Percentiles rank a stretch among this genome's conserved stretches.
These are phyloP conservation scores for Unio delphinus DNA, from an alignment of 2,888 invertebrate species.

Conservation along the genomic window DNA sequence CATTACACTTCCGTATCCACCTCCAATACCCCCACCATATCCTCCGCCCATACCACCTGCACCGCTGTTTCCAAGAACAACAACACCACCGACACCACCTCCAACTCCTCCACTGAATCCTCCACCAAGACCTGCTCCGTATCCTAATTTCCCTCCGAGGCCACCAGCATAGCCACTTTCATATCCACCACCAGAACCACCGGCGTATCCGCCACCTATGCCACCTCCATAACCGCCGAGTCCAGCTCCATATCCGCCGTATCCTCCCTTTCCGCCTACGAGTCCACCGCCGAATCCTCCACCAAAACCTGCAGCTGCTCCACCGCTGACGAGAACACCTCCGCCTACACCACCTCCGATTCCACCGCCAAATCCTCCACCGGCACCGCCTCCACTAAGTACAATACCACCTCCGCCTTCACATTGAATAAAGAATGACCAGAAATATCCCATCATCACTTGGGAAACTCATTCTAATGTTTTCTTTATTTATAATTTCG, in stretches of 20 bases:
- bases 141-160: neutral
- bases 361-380: constrained; percentile 4
- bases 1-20: constrained; percentile 1
- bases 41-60: neutral
- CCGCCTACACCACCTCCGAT: neutral
- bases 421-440: neutral
- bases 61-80: no score
- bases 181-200: neutral
- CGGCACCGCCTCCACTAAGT: constrained; percentile 1
- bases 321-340: neutral
- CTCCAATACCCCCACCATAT: constrained; percentile 2
- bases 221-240: neutral
- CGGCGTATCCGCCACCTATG: neutral
- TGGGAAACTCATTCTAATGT: no score
- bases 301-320: neutral
- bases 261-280: neutral
- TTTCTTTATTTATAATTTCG: no score
- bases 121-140: no score
- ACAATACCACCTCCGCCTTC: constrained; percentile 2
- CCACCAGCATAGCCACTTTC: neutral
- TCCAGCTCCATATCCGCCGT: neutral
- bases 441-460: no score
- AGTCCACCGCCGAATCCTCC: neutral
- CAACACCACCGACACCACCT: no score
- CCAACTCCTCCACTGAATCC: no score